phyloP scores from a whole-genome alignment of 2,797 vertebrate species.

The Mormyrus proboscirostris region DNA sequence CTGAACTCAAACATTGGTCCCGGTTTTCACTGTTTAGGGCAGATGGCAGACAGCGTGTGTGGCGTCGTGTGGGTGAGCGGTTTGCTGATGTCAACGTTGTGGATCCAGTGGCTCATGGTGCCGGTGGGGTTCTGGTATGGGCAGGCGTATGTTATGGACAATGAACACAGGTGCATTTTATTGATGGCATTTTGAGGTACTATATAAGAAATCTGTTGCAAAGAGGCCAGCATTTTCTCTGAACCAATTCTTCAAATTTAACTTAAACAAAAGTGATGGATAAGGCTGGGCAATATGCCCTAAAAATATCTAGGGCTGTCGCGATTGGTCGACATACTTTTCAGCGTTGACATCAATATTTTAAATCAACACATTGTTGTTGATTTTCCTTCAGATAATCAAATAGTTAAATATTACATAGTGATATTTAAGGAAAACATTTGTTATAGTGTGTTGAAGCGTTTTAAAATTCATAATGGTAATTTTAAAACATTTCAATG shows the following conservation, averaged over 20 bases:
- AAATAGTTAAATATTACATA: neutral
- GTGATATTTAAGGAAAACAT: neutral
- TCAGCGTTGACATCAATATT: neutral
- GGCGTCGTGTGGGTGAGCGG: too few relatives aligned
- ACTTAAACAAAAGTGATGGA: neutral
- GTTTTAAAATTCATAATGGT: neutral
- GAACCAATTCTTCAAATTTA: neutral
- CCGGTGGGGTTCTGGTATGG: too few relatives aligned
- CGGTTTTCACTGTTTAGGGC: too few relatives aligned
- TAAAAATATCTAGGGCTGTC: neutral
- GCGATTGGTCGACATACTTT: neutral
- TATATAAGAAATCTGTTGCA: neutral
- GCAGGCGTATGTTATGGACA: too few relatives aligned
- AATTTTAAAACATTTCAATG: neutral
- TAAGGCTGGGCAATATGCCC: neutral
- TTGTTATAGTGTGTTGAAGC: neutral
- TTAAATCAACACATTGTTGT: too few relatives aligned
- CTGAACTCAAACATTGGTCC: too few relatives aligned
- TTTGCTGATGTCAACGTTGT: too few relatives aligned
- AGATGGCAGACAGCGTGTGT: too few relatives aligned
- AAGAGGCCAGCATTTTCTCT: neutral
- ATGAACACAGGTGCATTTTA: too few relatives aligned
- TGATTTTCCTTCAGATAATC: neutral
- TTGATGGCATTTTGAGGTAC: too few relatives aligned
- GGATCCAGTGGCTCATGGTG: too few relatives aligned